phyloP scores from a whole-genome alignment of 2,113 vertebrate species.

The Pitta sordida region DNA sequence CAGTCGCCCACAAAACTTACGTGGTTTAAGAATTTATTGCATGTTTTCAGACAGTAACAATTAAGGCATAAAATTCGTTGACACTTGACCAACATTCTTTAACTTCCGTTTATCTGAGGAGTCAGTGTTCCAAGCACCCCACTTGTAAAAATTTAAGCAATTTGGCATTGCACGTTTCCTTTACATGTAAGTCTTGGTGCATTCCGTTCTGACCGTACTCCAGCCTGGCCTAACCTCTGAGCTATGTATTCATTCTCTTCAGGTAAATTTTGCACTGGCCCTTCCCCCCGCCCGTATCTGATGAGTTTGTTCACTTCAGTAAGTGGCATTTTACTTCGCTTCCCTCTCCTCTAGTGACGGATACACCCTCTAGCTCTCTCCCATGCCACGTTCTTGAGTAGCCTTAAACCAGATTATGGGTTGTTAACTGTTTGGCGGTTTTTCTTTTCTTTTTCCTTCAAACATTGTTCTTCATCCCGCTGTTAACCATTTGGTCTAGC shows the following conservation, averaged over 20 bases:
- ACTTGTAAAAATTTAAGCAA: conserved; percentile 44
- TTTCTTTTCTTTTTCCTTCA: background rate
- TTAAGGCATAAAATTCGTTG: background rate
- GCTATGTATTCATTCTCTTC: background rate
- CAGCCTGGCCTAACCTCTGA: background rate
- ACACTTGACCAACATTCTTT: background rate
- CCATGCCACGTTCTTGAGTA: background rate
- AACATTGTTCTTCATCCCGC: conserved; percentile 51
- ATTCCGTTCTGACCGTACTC: background rate
- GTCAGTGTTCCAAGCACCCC: conserved; percentile 7
- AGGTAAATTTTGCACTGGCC: background rate
- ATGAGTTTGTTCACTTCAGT: conserved; percentile 20
- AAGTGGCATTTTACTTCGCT: background rate
- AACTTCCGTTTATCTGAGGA: background rate
- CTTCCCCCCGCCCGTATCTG: background rate
- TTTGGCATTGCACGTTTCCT: conserved; percentile 1
- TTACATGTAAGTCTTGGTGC: background rate
- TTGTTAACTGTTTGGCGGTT: background rate
- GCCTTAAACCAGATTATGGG: background rate
- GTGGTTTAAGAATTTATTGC: background rate
- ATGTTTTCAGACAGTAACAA: background rate
- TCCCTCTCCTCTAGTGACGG: background rate
- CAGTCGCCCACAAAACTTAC: background rate
- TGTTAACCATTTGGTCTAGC: conserved; percentile 59
- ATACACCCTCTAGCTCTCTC: background rate